Base-by-base conservation (phyloP, 2,113 vertebrate genomes). In the Synchiropus splendidus region DNA sequence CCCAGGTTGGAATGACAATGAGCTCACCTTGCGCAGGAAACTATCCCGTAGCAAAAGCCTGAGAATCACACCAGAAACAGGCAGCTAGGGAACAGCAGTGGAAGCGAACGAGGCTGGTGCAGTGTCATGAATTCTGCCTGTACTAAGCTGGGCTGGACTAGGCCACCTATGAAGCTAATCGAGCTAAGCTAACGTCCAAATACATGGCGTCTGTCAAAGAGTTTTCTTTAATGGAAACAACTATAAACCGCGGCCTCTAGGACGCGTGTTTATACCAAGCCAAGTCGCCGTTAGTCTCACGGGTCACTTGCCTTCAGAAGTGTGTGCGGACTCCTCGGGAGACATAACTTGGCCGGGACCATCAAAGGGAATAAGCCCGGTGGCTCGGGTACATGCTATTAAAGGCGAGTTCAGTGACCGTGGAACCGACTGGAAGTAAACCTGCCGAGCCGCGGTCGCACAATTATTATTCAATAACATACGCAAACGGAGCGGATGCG, bases 181-280 rank as follows among this genome's bases (percentile, higher is more conserved):
- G 9, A 12, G 43, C 31, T 18, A 45, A 45, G 43, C 32, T 35
- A 35, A 34, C 42, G 4, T n/a, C n/a, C 10, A 14, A 15, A n/a
- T 14, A 32, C 16, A 8, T 16, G 11, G 17, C 15, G 2, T 9
- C 32, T 12, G 16, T 12, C 6, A n/a, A 16, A 10, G 31, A 10
- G 32, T 18, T 16, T 12, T 42, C 6, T n/a, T 4, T 4, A 6
- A 5, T 3, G 21, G 10, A 13, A 31, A 15, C 31, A 15, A 1
- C 21, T 9, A 15, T 9, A 10, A 37, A 16, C 9, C 13, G 14
- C 2, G 15, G 3, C 36, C 2, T 2, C 9, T 37, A 4, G 8
- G 9, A 1, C 9, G 14, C 14, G 16, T 37, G 2, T 6, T 15
- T 14, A 16, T 37, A 9, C 1, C 36, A 27, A 27, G 4, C 13